Evolutionary conservation across 2,113 vertebrate species (phyloP).

Genomic region (Alces alces): DNA sequence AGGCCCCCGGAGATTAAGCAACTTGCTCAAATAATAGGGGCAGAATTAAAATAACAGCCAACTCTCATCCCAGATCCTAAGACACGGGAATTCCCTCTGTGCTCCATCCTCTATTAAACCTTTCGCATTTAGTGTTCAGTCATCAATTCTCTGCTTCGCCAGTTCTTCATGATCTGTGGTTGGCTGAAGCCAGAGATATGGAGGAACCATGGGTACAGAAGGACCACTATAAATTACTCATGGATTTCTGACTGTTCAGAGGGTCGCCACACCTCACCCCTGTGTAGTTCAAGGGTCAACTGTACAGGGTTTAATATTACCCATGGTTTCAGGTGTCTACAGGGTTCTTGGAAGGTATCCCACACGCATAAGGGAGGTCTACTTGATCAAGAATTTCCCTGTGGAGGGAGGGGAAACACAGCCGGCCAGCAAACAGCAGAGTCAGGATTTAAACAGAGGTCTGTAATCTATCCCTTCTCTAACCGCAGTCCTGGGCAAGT

Average conservation of each 20-base stretch:
- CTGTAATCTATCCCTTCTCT: neutral
- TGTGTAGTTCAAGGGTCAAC: neutral
- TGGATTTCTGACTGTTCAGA: neutral
- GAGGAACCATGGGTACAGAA: neutral
- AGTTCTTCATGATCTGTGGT: neutral
- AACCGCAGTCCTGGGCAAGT: neutral
- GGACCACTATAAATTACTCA: neutral
- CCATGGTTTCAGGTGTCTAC: neutral
- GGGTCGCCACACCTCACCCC: neutral
- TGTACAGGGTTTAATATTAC: neutral
- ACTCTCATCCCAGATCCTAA: neutral
- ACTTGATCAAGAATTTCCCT: neutral
- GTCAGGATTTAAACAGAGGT: neutral
- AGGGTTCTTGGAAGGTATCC: neutral
- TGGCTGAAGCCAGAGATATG: neutral
- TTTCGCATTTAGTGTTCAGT: fast-evolving
- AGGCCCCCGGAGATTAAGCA: neutral
- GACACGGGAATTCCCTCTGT: fast-evolving
- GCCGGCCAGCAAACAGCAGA: neutral
- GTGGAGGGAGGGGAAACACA: neutral
- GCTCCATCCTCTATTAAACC: neutral
- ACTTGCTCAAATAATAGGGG: neutral
- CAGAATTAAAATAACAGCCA: neutral
- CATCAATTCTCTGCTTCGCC: neutral
- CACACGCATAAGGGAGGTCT: neutral